Evolutionary conservation across 1,140 invertebrate species (phyloP), one percentile per base, ranked within the genome.

Genomic region (Drosophila auraria): DNA sequence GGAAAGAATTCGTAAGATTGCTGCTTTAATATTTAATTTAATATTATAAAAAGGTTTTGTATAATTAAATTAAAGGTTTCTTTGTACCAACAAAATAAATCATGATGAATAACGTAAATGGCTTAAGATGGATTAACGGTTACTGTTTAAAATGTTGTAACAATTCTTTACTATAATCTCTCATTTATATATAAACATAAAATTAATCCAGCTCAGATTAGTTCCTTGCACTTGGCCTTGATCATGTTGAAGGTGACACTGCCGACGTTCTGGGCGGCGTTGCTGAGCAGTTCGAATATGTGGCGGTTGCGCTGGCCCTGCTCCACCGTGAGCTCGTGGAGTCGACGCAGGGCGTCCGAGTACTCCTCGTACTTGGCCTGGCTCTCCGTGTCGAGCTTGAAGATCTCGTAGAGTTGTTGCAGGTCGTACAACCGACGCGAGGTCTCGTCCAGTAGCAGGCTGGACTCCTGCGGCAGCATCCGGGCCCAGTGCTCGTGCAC

Each of bases 191-290:
- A 33, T 33, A 33, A 15, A 25, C 23, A 17, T 3, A 11, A 17
- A 30, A 17, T 0, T 17, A 30, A 11, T 5, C 8, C 20, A 2
- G 8, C 6, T 63, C 25, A 86, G 6, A 70, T 47, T 5, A 87
- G 38, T 3, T 92, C 86, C 45, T 86, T 71, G 68, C 91, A 92
- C 66, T 92, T 92, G 64, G 73, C 71, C 54, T 86, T 87, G 6
- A 92, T 92, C 91, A 92, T 89, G 15, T 87, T 92, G 17, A 92
- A 82, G 2, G 87, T 91, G 6, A 91, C 82, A 12, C 78, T 92
- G 66, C 91, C 91, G 8, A 92, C 91, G 51, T 91, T 92, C 27
- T 78, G 83, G 11, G 91, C 76, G 1, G 91, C 90, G 60, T 91
- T 92, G 51, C 50, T 70, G 7, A 92, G 40, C 71, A 92, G 60